A percentile compares a stretch with the other conserved stretches of the same genome.
These are phyloP conservation scores for Nasua narica DNA, from an alignment of 2,797 vertebrate species.

Conservation along the genomic window DNA sequence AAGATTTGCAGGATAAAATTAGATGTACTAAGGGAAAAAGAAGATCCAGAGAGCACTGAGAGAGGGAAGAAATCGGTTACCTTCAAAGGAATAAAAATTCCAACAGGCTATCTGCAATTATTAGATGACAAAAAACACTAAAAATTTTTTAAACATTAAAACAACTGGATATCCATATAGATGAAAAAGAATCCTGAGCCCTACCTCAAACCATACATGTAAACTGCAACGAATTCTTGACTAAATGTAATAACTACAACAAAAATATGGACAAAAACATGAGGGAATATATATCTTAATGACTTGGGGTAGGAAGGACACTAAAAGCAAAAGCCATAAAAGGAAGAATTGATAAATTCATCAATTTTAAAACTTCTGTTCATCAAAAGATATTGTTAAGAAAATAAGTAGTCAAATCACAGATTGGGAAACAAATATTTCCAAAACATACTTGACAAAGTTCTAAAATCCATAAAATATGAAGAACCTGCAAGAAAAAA, in stretches of 20 bases:
- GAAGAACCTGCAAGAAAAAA: neutral
- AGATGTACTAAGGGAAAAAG: neutral
- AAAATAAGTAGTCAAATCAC: neutral
- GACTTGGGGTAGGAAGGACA: neutral
- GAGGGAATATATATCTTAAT: neutral
- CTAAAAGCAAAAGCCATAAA: neutral
- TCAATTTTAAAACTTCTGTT: neutral
- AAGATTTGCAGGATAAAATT: neutral
- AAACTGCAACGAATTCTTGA: neutral
- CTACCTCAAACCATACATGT: neutral
- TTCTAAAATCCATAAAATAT: neutral
- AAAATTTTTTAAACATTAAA: neutral
- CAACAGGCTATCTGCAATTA: neutral
- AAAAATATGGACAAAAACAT: neutral
- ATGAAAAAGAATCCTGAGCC: neutral
- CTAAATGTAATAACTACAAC: neutral
- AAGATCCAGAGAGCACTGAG: neutral
- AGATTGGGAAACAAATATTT: neutral
- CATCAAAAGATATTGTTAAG: neutral
- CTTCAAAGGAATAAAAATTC: neutral
- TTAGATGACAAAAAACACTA: neutral
- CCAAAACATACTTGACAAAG: neutral
- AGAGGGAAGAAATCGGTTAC: neutral
- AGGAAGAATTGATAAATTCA: neutral
- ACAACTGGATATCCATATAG: neutral